Base-by-base conservation (phyloP, 2,113 vertebrate genomes). In the Lasiurus borealis region DNA sequence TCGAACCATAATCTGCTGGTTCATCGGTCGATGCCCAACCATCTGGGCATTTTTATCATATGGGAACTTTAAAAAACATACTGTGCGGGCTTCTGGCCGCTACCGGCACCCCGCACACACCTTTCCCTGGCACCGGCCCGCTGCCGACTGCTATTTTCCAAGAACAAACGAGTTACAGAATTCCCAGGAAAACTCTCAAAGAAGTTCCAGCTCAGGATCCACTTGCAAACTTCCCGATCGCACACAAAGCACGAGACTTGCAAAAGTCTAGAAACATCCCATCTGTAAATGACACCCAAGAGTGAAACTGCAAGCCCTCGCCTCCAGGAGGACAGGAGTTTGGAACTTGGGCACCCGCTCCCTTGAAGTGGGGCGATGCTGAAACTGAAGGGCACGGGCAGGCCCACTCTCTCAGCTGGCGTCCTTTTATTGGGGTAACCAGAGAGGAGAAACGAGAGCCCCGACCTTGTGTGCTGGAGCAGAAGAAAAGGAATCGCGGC, bases 391-490 rank as follows among this genome's bases (percentile, higher is more conserved):
- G 80, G 68, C 75, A 96, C 44, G 21, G 82, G 68, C 93, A 95
- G 75, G 83, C 78, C 87, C 89, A 13, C n/a, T 81, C 82, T 91
- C 92, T 81, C 50, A 25, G 48, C 75, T 88, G 57, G 40, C 89
- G 3, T 85, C 84, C 90, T 92, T 93, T 95, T 88, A 77, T 77
- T 88, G 54, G 23, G 82, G 12, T 57, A 83, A 88, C 76, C 40
- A 68, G 31, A 93, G 44, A 76, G 90, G 94, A 92, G 85, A 78
- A 95, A 91, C 40, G 80, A 92, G 80, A 95, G 84, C 40, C 52
- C 31, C 54, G 31, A 78, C 52, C 25, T 1, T 21, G 66, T 64
- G n/a, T 46, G 54, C 10, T 85, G 40, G 71, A 89, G 88, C 36
- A 82, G 46, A 82, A 89, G 73, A 88, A 69, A 87, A 81, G 46